A percentile compares a stretch with the other conserved stretches of the same genome.
phyloP scores from a whole-genome alignment of 2,888 invertebrate species.

The Plagodis dolabraria region DNA sequence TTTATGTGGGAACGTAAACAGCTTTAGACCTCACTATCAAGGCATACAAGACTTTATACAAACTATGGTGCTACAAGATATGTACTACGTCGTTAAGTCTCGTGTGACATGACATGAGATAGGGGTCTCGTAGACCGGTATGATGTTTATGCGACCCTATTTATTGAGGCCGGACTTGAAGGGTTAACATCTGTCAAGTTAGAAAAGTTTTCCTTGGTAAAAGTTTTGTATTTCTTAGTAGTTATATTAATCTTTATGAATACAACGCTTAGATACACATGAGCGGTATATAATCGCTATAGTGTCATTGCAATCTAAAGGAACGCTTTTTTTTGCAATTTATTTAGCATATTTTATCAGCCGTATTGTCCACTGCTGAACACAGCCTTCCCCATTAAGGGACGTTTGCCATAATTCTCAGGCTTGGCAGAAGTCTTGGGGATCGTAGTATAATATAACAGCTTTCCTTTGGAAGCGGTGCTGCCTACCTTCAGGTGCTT shows the following conservation, averaged over 20 bases:
- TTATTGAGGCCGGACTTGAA: slow-evolving; percentile 37
- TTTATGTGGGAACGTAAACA: slow-evolving; percentile 2
- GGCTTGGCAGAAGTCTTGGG: too few relatives aligned
- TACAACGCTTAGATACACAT: not conserved
- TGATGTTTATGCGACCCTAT: slow-evolving; percentile 51
- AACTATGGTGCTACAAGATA: slow-evolving; percentile 14
- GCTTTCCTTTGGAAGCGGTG: too few relatives aligned
- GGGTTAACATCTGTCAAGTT: slow-evolving; percentile 24
- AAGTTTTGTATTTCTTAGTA: not conserved
- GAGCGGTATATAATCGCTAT: not conserved
- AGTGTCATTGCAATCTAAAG: too few relatives aligned
- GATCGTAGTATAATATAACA: too few relatives aligned
- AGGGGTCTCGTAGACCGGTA: slow-evolving; percentile 63
- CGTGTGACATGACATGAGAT: slow-evolving; percentile 49
- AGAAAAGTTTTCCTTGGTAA: slow-evolving; percentile 14
- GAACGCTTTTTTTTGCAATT: too few relatives aligned
- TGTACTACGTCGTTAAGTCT: slow-evolving; percentile 40
- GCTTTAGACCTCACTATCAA: slow-evolving; percentile 12
- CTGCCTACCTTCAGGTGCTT: too few relatives aligned
- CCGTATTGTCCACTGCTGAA: too few relatives aligned
- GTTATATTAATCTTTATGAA: not conserved
- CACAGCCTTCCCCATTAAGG: too few relatives aligned
- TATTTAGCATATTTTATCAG: too few relatives aligned
- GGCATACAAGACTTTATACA: slow-evolving; percentile 18
- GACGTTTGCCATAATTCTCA: too few relatives aligned